Conservation (phyloP, 1,140 invertebrate species). For the Chironomus tepperi region DNA sequence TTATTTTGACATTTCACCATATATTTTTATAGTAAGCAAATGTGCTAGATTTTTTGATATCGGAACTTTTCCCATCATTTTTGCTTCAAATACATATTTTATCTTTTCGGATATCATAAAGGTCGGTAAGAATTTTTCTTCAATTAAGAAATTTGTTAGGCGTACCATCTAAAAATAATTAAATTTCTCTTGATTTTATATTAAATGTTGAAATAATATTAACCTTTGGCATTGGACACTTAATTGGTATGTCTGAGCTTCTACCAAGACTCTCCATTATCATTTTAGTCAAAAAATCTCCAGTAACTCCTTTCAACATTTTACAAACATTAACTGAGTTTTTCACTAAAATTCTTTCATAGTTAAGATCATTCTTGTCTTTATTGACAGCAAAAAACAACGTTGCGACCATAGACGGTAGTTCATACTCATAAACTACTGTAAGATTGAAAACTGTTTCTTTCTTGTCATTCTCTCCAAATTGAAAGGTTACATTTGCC, state of each 20-base stretch:
- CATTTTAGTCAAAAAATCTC: neutral
- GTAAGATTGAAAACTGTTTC: neutral
- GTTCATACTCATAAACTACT: neutral
- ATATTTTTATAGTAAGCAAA: neutral
- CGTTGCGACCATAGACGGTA: neutral
- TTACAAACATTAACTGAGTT: neutral
- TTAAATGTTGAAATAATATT: neutral
- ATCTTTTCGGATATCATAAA: neutral
- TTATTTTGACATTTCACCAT: neutral
- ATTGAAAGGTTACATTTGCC: no score
- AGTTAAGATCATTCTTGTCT: neutral
- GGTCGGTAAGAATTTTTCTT: neutral
- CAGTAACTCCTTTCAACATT: neutral
- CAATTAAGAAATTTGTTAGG: neutral
- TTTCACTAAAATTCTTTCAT: neutral
- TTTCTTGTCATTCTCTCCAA: neutral
- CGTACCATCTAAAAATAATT: neutral
- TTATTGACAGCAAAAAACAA: neutral
- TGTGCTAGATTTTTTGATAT: neutral
- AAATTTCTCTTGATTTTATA: neutral
- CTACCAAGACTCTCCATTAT: neutral
- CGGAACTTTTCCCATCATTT: neutral
- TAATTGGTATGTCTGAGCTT: neutral
- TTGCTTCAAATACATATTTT: neutral
- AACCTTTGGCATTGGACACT: neutral